These are phyloP conservation scores for Pampus argenteus DNA, from an alignment of 2,797 vertebrate genomes.

Conservation along the genomic window DNA sequence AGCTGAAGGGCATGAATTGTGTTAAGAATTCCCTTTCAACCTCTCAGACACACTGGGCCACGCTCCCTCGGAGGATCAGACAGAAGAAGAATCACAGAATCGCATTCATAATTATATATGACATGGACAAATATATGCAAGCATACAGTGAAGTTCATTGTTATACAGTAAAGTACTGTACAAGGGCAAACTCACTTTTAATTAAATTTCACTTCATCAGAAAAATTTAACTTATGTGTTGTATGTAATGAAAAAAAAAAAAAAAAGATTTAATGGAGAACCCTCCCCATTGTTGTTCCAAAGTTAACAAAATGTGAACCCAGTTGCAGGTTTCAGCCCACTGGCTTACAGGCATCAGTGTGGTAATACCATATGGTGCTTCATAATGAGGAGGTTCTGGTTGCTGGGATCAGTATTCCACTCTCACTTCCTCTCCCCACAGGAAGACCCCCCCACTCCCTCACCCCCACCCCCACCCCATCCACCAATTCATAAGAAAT, in stretches of 20 bases:
- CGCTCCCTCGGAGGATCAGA: slow-evolving; percentile 45
- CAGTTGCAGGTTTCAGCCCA: slow-evolving; percentile 65
- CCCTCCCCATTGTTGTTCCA: slow-evolving; percentile 33
- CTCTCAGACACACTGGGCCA: slow-evolving; percentile 45
- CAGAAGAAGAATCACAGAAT: slow-evolving; percentile 40
- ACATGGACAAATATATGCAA: slow-evolving; percentile 23
- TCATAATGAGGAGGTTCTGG: slow-evolving; percentile 79
- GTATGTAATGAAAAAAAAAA: background rate
- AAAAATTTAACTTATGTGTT: background rate
- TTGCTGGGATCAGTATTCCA: slow-evolving; percentile 73
- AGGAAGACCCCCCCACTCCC: slow-evolving; percentile 62
- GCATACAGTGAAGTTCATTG: background rate
- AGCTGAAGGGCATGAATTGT: slow-evolving; percentile 72
- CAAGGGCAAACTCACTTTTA: background rate
- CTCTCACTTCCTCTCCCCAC: slow-evolving; percentile 75
- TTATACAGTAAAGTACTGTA: background rate
- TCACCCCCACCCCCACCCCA: slow-evolving; percentile 37
- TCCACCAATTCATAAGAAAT: slow-evolving; percentile 79
- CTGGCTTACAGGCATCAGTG: slow-evolving; percentile 72
- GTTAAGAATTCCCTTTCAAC: slow-evolving; percentile 79
- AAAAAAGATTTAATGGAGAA: slow-evolving; percentile 29
- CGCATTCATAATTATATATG: slow-evolving; percentile 39
- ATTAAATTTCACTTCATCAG: background rate
- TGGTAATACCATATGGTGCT: slow-evolving; percentile 78
- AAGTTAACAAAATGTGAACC: slow-evolving; percentile 55